Evolutionary conservation across 2,113 vertebrate genomes (phyloP), one percentile per base, ranked within the genome.

Genomic region (Zosterops hypoxanthus): DNA sequence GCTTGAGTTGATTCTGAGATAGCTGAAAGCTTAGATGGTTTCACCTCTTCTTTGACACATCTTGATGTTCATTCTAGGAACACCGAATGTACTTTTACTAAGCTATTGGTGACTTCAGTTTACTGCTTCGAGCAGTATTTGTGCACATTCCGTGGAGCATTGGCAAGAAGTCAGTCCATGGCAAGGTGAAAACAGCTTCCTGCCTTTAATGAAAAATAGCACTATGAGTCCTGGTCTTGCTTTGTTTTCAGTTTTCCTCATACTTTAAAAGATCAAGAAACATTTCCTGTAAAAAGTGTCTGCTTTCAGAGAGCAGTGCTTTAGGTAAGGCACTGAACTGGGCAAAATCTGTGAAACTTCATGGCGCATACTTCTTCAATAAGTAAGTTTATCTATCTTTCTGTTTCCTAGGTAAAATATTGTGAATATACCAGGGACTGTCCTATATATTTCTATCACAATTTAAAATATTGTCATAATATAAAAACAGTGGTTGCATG

Each of bases 301-400:
- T 93, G 6, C 17, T 55, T 73, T 13, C 52, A 84, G 64, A 77
- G 81, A 57, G 28, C 8, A 44, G 12, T 24, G 31, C 14, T 73
- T 44, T 52, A 44, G 28, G 26, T 60, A 50, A 76, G 59, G 9
- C 46, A 77, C 41, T 22, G 46, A 23, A 56, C 24, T 5, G 3
- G 28, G 55, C 21, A 72, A 80, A 80, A 47, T 68, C 64, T 6
- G 12, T 11, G 59, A 52, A 79, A 26, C 20, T 72, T 80, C 22
- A 59, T 0, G 0, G 52, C 6, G 25, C 9, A 3, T 60, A 24
- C 5, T 60, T 91, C 31, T 8, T n/a, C 36, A 77, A 9, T 24
- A 91, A 42, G 56, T 57, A 42, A 36, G 8, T 73, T 69, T 1
- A 31, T 73, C 24, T 60, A 15, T 68, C 39, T 44, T 65, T 87